Base-by-base conservation (phyloP, 2,888 invertebrate species). In the Tenthredo livida region DNA sequence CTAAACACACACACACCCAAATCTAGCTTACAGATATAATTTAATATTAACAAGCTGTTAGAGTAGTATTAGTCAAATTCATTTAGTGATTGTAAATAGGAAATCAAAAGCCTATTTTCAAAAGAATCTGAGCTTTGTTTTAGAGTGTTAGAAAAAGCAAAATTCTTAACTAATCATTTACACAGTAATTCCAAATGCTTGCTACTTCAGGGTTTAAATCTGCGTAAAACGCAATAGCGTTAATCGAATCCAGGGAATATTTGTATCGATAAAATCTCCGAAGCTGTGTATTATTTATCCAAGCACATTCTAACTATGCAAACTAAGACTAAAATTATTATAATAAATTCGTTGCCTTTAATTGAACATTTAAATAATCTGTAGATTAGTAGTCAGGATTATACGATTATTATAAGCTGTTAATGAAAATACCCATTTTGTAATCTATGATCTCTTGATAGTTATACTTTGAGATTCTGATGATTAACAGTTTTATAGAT, bases 1-100 rank as follows among this genome's bases (percentile, higher is more conserved):
- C 89, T 92, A 89, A 85, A 88, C 70, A 85, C 78, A 70, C 86
- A 85, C 85, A 82, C 86, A 85, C 86, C 54, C 61, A 80, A 70
- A 29, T 86, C 88, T 88, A 88, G 88, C 88, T 87, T 86, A 86
- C 86, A 72, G 54, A 70, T 86, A 61, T n/a, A 37, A 61, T n/a
- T 58, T 70, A 17, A 50, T 61, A n/a, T 75, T 75, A 10, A 77
- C 54, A 77, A 77, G 77, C 77, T n/a, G 29, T 77, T 50, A 54
- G 54, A 50, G 9, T 80, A 80, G 37, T 61, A 58, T 80, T 6
- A 40, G 17, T 72, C 9, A 6, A 21, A 43, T 73, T 73, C 29
- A 33, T 73, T 21, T 7, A 21, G 4, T 43, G 43, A 21, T 43
- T 73, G 1, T 43, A 25, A 21, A n/a, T 73, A 50, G 54, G 25